phyloP scores from a whole-genome alignment of 2,888 invertebrate genomes.

The Andrena dorsata region DNA sequence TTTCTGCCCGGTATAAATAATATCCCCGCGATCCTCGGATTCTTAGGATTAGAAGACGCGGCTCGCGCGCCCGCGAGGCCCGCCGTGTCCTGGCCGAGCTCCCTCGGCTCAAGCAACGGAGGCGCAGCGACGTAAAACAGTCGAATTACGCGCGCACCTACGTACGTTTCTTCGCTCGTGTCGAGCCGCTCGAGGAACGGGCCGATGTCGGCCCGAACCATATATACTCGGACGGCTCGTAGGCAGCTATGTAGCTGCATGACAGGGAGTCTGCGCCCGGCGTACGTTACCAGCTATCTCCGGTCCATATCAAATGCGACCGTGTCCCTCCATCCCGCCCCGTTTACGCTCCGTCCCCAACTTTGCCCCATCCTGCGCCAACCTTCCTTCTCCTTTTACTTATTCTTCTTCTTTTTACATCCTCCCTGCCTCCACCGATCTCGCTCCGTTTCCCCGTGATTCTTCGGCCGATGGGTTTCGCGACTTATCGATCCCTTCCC shows the following conservation, averaged over 20 bases:
- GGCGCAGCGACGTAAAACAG: slow-evolving; percentile 60
- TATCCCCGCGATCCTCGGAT: slow-evolving; percentile 72
- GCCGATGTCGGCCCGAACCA: slow-evolving; percentile 32
- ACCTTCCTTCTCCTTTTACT: slow-evolving; percentile 15
- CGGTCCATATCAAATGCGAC: slow-evolving; percentile 84
- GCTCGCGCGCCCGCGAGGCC: slow-evolving; percentile 16
- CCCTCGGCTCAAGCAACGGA: slow-evolving; percentile 10
- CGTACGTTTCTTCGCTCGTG: slow-evolving; percentile 6
- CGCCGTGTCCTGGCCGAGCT: slow-evolving; percentile 16
- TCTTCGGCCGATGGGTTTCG: slow-evolving; percentile 7
- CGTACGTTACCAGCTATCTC: slow-evolving; percentile 84
- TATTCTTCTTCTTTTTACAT: slow-evolving; percentile 4
- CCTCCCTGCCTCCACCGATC: background rate
- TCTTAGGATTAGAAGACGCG: slow-evolving; percentile 76
- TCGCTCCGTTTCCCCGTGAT: background rate
- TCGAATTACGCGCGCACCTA: slow-evolving; percentile 43
- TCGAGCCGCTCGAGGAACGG: slow-evolving; percentile 28
- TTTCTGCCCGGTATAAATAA: slow-evolving; percentile 78
- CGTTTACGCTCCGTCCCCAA: slow-evolving; percentile 47
- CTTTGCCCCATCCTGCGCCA: slow-evolving; percentile 21
- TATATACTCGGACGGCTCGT: slow-evolving; percentile 58
- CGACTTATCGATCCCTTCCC: slow-evolving; percentile 4
- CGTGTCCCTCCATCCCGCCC: slow-evolving; percentile 74
- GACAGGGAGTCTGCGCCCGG: slow-evolving; percentile 79
- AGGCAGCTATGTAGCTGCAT: slow-evolving; percentile 74